These are phyloP conservation scores for Lasioglossum villosulum DNA, from an alignment of 2,888 invertebrate species.

Conservation along the genomic window DNA sequence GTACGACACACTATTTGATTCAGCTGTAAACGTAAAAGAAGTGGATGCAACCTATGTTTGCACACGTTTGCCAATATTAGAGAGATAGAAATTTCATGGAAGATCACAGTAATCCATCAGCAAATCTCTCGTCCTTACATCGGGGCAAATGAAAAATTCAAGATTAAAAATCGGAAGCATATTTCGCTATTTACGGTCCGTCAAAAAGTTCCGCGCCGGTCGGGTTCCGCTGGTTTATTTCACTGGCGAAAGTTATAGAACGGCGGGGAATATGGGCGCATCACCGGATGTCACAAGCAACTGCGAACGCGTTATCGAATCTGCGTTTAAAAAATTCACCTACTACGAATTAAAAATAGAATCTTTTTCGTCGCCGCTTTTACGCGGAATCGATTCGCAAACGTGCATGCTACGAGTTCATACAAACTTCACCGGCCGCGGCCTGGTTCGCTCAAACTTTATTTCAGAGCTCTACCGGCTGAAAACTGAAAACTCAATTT, in stretches of 20 bases:
- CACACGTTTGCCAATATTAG: too few relatives aligned
- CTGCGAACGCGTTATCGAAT: slow-evolving; percentile 8
- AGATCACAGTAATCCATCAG: not conserved
- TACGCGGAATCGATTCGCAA: not conserved
- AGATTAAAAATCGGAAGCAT: not conserved
- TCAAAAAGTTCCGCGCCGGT: not conserved
- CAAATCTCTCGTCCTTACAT: not conserved
- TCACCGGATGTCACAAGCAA: slow-evolving; percentile 1
- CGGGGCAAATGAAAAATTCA: not conserved
- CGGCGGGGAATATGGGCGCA: not conserved
- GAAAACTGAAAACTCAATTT: slow-evolving; percentile 2
- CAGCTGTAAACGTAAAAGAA: not conserved
- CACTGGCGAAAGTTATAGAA: not conserved
- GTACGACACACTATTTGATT: too few relatives aligned
- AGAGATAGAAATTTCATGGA: not conserved
- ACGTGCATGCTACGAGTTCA: not conserved
- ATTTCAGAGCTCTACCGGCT: not conserved
- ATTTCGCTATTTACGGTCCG: slow-evolving; percentile 9
- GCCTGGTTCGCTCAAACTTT: not conserved
- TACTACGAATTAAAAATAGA: not conserved
- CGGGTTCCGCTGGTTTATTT: not conserved
- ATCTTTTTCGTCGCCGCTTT: not conserved
- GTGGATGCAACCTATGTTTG: not conserved
- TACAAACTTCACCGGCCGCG: not conserved
- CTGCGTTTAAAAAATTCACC: slow-evolving; percentile 6